A percentile compares a stretch with the other conserved stretches of the same genome.
Evolutionary conservation across 2,888 invertebrate species (phyloP).

Genomic region (Drosophila ezoana): DNA sequence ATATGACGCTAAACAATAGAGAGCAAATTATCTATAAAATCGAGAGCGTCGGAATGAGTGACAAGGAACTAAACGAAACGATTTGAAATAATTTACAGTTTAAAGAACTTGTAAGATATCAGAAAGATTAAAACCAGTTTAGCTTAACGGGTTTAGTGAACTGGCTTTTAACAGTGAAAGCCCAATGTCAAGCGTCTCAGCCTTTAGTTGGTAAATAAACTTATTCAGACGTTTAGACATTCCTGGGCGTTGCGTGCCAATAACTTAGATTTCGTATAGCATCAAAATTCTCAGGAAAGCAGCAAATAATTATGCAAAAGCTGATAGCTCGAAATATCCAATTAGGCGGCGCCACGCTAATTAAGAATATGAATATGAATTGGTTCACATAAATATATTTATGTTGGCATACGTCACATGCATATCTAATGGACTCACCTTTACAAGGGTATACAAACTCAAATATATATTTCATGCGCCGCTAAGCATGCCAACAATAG

Average conservation of each 20-base stretch:
- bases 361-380: constrained; percentile 18
- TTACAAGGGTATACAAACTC: constrained; percentile 29
- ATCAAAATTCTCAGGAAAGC: background rate
- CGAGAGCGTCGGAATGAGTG: background rate
- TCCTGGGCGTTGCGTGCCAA: constrained; percentile 1
- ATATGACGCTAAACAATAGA: background rate
- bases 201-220: constrained; percentile 1
- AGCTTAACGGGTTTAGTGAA: constrained; percentile 35
- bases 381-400: constrained; percentile 6
- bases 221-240: background rate
- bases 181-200: constrained; percentile 27
- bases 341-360: constrained; percentile 25
- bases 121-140: constrained; percentile 30
- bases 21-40: background rate
- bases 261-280: background rate
- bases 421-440: constrained; percentile 17
- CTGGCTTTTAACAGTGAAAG: constrained; percentile 36
- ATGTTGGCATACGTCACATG: constrained; percentile 5
- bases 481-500: constrained; percentile 32
- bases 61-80: constrained; percentile 22
- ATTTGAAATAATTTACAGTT: constrained; percentile 5
- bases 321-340: constrained; percentile 5
- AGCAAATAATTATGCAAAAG: constrained; percentile 23
- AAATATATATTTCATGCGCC: constrained; percentile 50
- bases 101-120: constrained; percentile 28